These are phyloP conservation scores for Uloborus plumipes DNA, from an alignment of 2,888 invertebrate genomes.

Conservation along the genomic window DNA sequence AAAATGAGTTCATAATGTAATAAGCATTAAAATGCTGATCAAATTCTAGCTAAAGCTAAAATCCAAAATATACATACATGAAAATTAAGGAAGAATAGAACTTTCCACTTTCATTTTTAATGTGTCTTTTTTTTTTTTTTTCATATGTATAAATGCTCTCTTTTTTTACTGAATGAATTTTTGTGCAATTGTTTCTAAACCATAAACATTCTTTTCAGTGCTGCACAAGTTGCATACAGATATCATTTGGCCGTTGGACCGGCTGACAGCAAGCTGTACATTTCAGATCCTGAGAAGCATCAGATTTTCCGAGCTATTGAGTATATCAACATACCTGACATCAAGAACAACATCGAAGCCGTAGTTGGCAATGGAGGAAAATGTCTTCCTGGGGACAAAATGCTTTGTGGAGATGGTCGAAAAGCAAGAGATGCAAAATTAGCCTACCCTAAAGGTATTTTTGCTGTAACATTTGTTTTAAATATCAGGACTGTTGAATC, in stretches of 20 bases:
- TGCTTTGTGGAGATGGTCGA: constrained; percentile 94
- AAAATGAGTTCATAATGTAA: too few species aligned
- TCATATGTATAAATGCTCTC: too few species aligned
- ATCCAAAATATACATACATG: too few species aligned
- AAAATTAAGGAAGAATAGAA: too few species aligned
- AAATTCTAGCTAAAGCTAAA: too few species aligned
- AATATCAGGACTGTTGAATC: too few species aligned
- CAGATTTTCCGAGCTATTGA: constrained; percentile 72
- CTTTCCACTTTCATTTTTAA: too few species aligned
- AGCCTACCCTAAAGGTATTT: constrained; percentile 93
- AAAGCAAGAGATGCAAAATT: constrained; percentile 90
- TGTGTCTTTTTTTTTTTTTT: too few species aligned
- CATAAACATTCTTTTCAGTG: constrained; percentile 76
- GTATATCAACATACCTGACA: constrained; percentile 67
- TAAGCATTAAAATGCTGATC: too few species aligned
- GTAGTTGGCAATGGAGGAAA: constrained; percentile 83
- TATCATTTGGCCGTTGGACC: constrained; percentile 97
- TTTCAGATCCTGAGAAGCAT: constrained; percentile 95
- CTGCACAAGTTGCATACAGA: constrained; percentile 95
- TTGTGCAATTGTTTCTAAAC: not conserved
- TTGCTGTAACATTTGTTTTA: not conserved
- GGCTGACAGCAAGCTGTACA: constrained; percentile 93
- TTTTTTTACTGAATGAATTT: too few species aligned
- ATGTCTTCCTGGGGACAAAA: constrained; percentile 92
- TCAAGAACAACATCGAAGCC: constrained; percentile 72